Evolutionary conservation across 2,888 invertebrate species (phyloP), one percentile per base, ranked within the genome.

Genomic region (Lacanobia oleracea): DNA sequence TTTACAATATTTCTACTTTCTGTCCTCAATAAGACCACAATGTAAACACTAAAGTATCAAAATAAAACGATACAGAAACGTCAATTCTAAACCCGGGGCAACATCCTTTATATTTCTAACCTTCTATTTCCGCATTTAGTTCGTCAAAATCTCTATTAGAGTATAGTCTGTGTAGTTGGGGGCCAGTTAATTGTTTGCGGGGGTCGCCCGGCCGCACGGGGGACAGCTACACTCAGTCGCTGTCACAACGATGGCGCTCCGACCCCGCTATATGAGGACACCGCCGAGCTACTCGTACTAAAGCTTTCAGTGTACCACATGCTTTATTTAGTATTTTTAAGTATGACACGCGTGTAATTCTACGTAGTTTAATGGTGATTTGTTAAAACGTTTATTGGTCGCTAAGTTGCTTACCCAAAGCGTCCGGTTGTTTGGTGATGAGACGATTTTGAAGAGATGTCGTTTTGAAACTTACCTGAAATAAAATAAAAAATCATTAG

Each of bases 111-210:
- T 81, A 57, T 53, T 70, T 60, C 40, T 45, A 64, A 53, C 61
- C 48, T 51, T 82, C 40, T 68, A 60, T 60, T 66, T 68, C 65
- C 57, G 54, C 59, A 65, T 75, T 74, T 74, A 77, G 75, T 81
- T 70, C 66, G 67, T 83, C 62, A 76, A 78, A 84, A 83, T 81
- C 72, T 78, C 74, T 83, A 76, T 78, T 75, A 85, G 75, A 72
- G 77, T 77, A 84, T 84, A 68, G 62, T 59, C 62, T 82, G 79
- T 67, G 66, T 86, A 87, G 88, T 88, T 83, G 79, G 91, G 91
- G 91, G 91, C 88, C 72, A 86, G 86, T 86, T 85, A 86, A 86
- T 86, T 86, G 86, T 84, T 86, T 91, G 91, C 91, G 90, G 86
- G 87, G 89, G 86, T 83, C 82, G 87, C 86, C 68, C 82, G 69